Percentiles rank a stretch among this genome's conserved stretches.
Evolutionary conservation across 2,797 vertebrate genomes (phyloP).

Genomic region (Bucorvus abyssinicus): DNA sequence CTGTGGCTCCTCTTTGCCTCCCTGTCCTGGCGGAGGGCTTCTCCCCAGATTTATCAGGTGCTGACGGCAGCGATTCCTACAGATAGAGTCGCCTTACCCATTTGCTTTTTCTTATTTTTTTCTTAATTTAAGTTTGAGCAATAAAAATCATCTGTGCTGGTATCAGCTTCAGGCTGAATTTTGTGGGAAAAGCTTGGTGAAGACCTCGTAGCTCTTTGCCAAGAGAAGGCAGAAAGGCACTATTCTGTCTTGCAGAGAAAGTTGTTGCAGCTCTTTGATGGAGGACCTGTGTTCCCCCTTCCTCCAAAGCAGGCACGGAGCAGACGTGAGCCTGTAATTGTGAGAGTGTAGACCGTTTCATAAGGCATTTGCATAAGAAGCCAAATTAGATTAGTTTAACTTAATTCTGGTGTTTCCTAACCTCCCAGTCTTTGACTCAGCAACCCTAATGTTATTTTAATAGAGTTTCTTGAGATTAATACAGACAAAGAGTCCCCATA

Average conservation of each 20-base stretch:
- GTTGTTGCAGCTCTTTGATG: not conserved
- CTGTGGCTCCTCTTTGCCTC: not conserved
- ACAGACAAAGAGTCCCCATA: constrained; percentile 7
- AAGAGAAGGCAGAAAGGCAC: not conserved
- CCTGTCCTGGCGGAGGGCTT: not conserved
- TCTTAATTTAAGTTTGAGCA: not conserved
- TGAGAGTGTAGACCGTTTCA: not conserved
- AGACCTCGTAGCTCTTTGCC: not conserved
- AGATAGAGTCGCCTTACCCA: not conserved
- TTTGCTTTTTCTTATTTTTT: not conserved
- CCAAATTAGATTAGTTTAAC: constrained; percentile 29
- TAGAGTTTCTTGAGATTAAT: constrained; percentile 30
- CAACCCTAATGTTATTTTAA: constrained; percentile 43
- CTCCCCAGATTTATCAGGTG: not conserved
- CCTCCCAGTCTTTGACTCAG: constrained; percentile 6
- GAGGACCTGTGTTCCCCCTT: not conserved
- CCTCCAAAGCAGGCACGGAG: not conserved
- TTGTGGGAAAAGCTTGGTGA: not conserved
- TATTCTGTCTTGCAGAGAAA: not conserved
- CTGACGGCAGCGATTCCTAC: accelerated
- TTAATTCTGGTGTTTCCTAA: constrained; percentile 37
- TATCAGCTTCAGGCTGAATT: not conserved
- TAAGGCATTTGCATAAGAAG: constrained; percentile 32
- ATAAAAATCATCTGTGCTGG: not conserved
- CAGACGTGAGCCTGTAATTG: not conserved